Conservation (phyloP, 2,113 vertebrate species). For the Cavia aperea region DNA sequence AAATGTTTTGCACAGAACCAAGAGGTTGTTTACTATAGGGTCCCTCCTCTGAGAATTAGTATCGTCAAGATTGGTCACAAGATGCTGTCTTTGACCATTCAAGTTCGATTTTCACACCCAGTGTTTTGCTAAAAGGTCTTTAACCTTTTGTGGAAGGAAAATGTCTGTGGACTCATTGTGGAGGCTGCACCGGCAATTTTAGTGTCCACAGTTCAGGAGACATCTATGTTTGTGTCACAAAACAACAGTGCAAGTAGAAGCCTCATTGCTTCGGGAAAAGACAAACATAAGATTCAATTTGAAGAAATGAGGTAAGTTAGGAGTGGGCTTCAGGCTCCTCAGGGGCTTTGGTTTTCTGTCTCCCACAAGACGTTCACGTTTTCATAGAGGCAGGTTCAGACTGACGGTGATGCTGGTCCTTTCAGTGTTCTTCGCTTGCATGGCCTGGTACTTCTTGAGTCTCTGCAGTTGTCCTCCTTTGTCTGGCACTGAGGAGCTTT, state of each 20-base stretch:
- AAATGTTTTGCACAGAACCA: conserved; percentile 74
- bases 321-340: neutral
- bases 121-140: conserved; percentile 42
- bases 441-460: neutral
- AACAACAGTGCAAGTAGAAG: neutral
- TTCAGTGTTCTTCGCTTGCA: neutral
- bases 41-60: conserved; percentile 71
- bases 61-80: conserved; percentile 53
- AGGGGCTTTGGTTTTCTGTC: neutral
- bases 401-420: neutral
- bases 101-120: conserved; percentile 15
- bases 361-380: neutral
- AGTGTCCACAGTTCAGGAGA: neutral
- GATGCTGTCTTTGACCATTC: conserved; percentile 26
- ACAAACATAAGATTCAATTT: neutral
- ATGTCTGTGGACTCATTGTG: neutral
- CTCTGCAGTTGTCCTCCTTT: neutral
- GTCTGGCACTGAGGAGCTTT: neutral
- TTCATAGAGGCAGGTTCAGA: neutral
- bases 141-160: conserved; percentile 6
- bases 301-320: neutral
- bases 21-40: conserved; percentile 75
- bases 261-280: neutral
- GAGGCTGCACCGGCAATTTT: neutral
- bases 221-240: neutral